Conservation (phyloP, 1,140 invertebrate genomes). For the Hesperophylax magnus region DNA sequence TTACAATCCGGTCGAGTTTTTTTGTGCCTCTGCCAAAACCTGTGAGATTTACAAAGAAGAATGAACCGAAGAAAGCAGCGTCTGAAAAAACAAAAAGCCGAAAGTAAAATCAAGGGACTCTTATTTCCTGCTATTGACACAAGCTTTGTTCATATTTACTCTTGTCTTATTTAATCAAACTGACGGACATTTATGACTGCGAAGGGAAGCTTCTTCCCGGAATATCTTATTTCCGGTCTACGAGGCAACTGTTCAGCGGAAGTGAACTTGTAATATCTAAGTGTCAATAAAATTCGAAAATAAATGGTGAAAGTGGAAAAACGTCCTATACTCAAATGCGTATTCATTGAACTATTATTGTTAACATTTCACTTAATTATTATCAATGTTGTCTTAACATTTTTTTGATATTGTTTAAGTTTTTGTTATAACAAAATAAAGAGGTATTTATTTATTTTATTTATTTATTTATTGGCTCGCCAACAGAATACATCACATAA, state of each 20-base stretch:
- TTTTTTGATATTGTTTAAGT: too few relatives aligned
- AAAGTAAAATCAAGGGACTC: conserved; percentile 39
- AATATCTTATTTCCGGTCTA: conserved; percentile 41
- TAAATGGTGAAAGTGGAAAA: neutral
- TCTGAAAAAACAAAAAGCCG: conserved; percentile 26
- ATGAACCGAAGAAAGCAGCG: conserved; percentile 19
- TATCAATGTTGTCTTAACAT: too few relatives aligned
- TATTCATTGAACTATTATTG: too few relatives aligned
- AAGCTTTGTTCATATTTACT: conserved; percentile 49
- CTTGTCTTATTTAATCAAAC: conserved; percentile 43
- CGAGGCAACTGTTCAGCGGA: conserved; percentile 11
- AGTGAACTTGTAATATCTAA: conserved; percentile 17
- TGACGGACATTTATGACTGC: conserved; percentile 36
- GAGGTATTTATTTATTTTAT: too few relatives aligned
- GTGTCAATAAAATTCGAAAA: conserved; percentile 27
- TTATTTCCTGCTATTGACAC: conserved; percentile 49
- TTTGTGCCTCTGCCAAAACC: conserved; percentile 41
- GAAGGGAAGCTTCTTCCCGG: conserved; percentile 20
- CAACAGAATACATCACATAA: too few relatives aligned
- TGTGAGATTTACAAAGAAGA: conserved; percentile 15
- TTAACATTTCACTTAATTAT: too few relatives aligned
- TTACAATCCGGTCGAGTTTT: conserved; percentile 13
- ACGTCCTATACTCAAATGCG: neutral
- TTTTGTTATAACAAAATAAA: too few relatives aligned
- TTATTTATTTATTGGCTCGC: too few relatives aligned